These are phyloP conservation scores for Bruchidius siliquastri DNA, from an alignment of 2,888 invertebrate species.

Conservation along the genomic window DNA sequence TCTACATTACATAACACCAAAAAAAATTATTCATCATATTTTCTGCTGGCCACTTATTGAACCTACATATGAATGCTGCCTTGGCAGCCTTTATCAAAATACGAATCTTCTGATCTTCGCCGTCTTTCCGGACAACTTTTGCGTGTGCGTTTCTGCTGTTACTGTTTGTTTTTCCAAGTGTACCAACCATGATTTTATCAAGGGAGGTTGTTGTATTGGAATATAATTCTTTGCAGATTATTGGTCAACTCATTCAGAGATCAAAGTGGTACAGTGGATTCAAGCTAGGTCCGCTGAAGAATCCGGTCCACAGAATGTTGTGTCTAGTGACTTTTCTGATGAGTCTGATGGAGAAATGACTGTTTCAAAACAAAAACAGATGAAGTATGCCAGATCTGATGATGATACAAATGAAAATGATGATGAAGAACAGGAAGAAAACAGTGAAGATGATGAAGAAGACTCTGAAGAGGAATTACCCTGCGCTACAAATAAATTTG, in stretches of 20 bases:
- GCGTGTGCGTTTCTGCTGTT: no score
- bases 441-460: slow-evolving; percentile 9
- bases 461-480: slow-evolving; percentile 11
- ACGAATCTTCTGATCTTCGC: no score
- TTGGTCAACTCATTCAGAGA: slow-evolving; percentile 58
- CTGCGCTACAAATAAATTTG: slow-evolving; percentile 27
- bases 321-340: slow-evolving; percentile 18
- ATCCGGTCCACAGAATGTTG: slow-evolving; percentile 5
- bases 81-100: no score
- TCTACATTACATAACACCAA: no score
- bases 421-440: slow-evolving; percentile 14
- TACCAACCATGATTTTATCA: no score
- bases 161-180: no score
- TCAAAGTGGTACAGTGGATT: slow-evolving; percentile 63
- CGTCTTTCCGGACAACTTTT: no score
- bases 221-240: slow-evolving; percentile 46
- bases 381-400: slow-evolving; percentile 18
- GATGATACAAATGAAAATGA: slow-evolving; percentile 12
- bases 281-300: slow-evolving; percentile 52
- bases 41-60: no score
- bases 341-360: slow-evolving; percentile 11
- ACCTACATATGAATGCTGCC: no score
- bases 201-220: no score
- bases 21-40: no score
- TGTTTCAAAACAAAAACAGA: slow-evolving; percentile 8